Base-by-base conservation (phyloP, 2,113 vertebrate genomes). In the Anguilla rostrata region DNA sequence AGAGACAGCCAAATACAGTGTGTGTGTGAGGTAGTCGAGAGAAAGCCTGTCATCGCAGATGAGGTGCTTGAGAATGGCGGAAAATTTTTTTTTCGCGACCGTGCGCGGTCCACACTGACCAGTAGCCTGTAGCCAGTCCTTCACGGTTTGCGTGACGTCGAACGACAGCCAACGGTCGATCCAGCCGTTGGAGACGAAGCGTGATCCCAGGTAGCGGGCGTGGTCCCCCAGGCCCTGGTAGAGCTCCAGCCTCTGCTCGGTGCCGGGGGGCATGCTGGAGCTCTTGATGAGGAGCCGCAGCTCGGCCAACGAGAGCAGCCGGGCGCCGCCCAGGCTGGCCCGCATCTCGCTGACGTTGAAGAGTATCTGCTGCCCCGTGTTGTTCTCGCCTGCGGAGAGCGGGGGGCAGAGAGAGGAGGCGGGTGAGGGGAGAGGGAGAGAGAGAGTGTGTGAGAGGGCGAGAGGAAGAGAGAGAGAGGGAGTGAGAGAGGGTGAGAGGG, bases 141-240 rank as follows among this genome's bases (percentile, higher is more conserved):
- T 90, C 22, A 97, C 86, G 0, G 94, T 93, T 11, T 90, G 41
- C 0, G 96, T 96, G 87, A 96, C 96, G 0, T 97, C 96, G 22
- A 96, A 96, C 6, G 95, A 94, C 22, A 97, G 80, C 96, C 96
- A 96, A 78, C 94, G 94, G 0, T 88, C 81, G 0, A 40, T 39
- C 0, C 83, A 60, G 0, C 88, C 88, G 39, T 87, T 83, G 15
- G 87, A 78, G 66, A 97, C 91, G 15, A 93, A 89, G 20, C 89
- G 92, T n/a, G 94, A 95, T 84, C 91, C 90, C 85, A 96, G 87
- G 90, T 95, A 97, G 60, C 88, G 92, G 22, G 92, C 84, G 12
- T 84, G 71, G 0, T 93, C 91, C 29, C 87, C 91, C 11, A 46
- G 86, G 83, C 86, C 86, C 0, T 92, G 89, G 86, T 96, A 96